Base-by-base conservation (phyloP, 2,888 invertebrate genomes). In the Habrosyne pyritoides region DNA sequence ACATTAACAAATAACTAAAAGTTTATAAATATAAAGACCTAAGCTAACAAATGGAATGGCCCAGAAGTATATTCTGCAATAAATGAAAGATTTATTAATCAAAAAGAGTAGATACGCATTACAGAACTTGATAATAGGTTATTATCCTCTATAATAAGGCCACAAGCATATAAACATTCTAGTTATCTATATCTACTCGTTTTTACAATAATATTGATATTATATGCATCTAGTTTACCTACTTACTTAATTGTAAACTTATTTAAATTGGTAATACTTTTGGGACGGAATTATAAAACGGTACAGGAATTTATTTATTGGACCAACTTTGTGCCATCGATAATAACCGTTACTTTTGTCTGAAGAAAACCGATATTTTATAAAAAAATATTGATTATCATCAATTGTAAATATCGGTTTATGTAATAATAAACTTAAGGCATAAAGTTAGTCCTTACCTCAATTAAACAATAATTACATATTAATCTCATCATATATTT, bases 271-370 rank as follows among this genome's bases (percentile, higher is more conserved):
- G 84, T 89, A 88, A 87, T 87, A 88, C 86, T 86, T 73, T 79
- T 73, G 70, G 89, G 89, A 89, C 89, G 89, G 89, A 89, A 83
- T 83, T 76, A 83, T 79, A 75, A 75, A 68, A 60, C 52, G 72
- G 59, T 61, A 63, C 49, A 47, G 53, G n/a, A 42, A 18, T 36
- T 36, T 36, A 14, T 36, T n/a, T 36, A 12, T n/a, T 6, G 36
- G 8, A 36, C 36, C 12, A 36, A 36, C 36, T 36, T 36, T 36
- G 3, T 10, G 36, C 10, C 3, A 10, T 12, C 33, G 12, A 12
- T 33, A 0, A n/a, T 12, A 33, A 24, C 7, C 24, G 24, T 24
- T 3, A 24, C 24, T 24, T 24, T 5, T 7, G 24, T 24, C 7
- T 24, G 3, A 3, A 7, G 24, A 24, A 24, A 24, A 5, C 3